These are phyloP conservation scores for Lasioglossum oenotherae DNA, from an alignment of 2,888 invertebrate species.

Conservation along the genomic window DNA sequence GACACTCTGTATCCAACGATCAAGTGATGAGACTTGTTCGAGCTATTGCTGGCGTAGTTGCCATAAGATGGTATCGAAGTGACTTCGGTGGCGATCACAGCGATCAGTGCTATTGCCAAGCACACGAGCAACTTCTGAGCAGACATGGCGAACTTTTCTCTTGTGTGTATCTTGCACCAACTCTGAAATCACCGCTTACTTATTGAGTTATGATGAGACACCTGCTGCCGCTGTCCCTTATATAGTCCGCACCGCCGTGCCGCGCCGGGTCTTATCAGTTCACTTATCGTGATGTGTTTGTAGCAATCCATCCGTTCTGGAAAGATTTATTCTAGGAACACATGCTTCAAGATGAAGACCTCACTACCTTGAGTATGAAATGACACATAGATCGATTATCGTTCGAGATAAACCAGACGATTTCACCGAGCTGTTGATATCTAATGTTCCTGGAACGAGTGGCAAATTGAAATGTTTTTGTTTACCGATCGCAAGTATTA, in stretches of 20 bases:
- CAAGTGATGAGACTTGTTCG: conserved; percentile 70
- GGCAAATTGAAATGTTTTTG: neutral
- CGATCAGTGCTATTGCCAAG: conserved; percentile 40
- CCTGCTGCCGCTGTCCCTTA: conserved; percentile 31
- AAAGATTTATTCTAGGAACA: conserved; percentile 62
- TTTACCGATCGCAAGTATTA: neutral
- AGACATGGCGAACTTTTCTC: conserved; percentile 43
- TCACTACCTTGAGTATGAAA: neutral
- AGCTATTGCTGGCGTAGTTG: conserved; percentile 30
- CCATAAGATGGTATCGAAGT: neutral
- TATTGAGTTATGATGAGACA: conserved; percentile 15
- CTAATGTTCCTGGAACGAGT: neutral
- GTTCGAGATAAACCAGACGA: neutral
- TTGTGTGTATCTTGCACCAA: neutral
- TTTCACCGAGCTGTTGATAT: neutral
- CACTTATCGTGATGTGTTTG: conserved; percentile 45
- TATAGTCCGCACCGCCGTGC: conserved; percentile 44
- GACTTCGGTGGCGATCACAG: conserved; percentile 29
- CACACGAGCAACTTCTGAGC: conserved; percentile 21
- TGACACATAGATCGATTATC: conserved; percentile 25
- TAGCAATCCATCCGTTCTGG: conserved; percentile 23
- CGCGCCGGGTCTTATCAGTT: conserved; percentile 54
- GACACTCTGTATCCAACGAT: conserved; percentile 69
- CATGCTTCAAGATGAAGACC: neutral
- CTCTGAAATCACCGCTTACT: neutral